A percentile compares a stretch with the other conserved stretches of the same genome.
phyloP scores from a whole-genome alignment of 2,113 vertebrate genomes.

The Peromyscus polionotus region DNA sequence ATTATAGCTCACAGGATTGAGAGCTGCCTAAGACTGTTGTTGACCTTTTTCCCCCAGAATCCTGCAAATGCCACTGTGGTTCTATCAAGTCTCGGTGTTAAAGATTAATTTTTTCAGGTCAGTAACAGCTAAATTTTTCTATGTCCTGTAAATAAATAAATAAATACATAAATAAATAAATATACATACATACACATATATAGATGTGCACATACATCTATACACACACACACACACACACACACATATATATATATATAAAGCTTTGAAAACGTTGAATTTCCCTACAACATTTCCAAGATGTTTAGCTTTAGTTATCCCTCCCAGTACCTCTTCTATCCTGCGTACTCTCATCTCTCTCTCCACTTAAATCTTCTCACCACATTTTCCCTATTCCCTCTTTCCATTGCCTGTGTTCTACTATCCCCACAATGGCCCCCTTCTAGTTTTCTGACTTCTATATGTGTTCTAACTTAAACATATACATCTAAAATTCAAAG shows the following conservation, averaged over 20 bases:
- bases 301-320: background rate
- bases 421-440: no score
- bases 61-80: rapidly evolving
- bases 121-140: background rate
- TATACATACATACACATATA: background rate
- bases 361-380: background rate
- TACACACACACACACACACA: no score
- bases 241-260: background rate
- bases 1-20: background rate
- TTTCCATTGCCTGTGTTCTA: background rate
- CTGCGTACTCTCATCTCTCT: background rate
- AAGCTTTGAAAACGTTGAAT: background rate
- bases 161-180: no score
- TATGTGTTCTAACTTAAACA: background rate
- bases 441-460: background rate
- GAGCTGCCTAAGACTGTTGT: background rate
- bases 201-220: no score
- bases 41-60: background rate
- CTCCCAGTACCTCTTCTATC: background rate
- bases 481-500: background rate
- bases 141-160: background rate
- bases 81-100: no score
- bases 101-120: background rate
- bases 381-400: background rate
- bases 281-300: background rate